Percentiles rank a stretch among this genome's conserved stretches.
Conservation (phyloP, 1,140 invertebrate genomes). For the Vanessa tameamea region DNA sequence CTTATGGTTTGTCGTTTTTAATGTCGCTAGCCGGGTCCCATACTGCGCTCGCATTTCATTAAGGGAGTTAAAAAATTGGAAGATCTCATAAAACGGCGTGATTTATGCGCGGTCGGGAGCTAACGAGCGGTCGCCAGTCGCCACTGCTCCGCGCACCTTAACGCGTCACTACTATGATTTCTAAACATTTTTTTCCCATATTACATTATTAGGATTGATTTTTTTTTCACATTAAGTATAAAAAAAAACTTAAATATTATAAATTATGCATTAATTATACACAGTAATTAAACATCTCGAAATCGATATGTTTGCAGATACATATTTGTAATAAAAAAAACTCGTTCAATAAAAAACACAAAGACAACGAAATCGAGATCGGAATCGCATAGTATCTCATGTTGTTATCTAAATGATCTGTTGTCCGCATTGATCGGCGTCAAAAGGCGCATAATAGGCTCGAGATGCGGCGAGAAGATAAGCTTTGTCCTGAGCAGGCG, state of each 20-base stretch:
- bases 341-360: constrained; percentile 2
- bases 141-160: constrained; percentile 32
- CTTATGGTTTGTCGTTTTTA: constrained; percentile 77
- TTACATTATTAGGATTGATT: constrained; percentile 8
- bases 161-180: constrained; percentile 23
- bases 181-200: constrained; percentile 32
- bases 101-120: constrained; percentile 77
- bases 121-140: constrained; percentile 66
- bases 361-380: constrained; percentile 37
- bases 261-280: too few species aligned
- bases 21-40: constrained; percentile 78
- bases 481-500: constrained; percentile 58
- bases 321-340: too few species aligned
- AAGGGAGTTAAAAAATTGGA: constrained; percentile 75
- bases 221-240: too few species aligned
- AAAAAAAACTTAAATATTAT: too few species aligned
- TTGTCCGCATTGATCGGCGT: constrained; percentile 67
- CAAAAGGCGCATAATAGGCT: constrained; percentile 75
- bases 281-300: too few species aligned
- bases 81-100: constrained; percentile 76
- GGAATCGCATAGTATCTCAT: constrained; percentile 40
- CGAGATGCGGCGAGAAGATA: constrained; percentile 70
- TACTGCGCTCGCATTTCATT: constrained; percentile 80
- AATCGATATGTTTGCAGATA: too few species aligned
- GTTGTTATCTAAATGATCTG: constrained; percentile 66